phyloP scores from a whole-genome alignment of 2,113 vertebrate species.

The Pollimyrus isidori region DNA sequence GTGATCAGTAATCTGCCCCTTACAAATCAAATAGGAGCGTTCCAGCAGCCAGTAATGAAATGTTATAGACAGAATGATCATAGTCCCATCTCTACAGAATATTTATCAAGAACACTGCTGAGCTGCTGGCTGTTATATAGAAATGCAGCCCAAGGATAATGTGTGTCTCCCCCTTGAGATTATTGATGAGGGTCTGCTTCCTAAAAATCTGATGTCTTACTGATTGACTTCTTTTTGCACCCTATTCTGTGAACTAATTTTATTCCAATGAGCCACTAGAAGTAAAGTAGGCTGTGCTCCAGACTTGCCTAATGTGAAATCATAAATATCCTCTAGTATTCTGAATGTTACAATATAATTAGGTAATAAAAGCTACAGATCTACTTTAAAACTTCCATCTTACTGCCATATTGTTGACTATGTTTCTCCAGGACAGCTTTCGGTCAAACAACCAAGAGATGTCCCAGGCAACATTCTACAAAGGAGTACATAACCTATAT shows the following conservation, averaged over 20 bases:
- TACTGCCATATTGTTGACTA: background rate
- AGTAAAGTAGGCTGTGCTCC: background rate
- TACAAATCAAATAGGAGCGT: slow-evolving; percentile 7
- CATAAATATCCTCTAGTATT: background rate
- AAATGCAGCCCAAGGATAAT: slow-evolving; percentile 16
- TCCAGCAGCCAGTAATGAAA: slow-evolving; percentile 6
- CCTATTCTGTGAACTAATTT: background rate
- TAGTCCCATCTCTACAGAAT: background rate
- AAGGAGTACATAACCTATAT: background rate
- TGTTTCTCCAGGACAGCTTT: background rate
- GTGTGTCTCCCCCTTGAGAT: slow-evolving; percentile 2
- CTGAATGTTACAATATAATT: background rate
- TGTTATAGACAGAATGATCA: slow-evolving; percentile 17
- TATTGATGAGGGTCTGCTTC: slow-evolving; percentile 14
- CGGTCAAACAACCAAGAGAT: background rate
- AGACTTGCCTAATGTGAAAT: background rate
- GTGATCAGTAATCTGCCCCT: slow-evolving; percentile 19
- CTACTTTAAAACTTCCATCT: background rate
- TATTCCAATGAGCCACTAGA: background rate
- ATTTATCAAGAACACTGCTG: slow-evolving; percentile 16
- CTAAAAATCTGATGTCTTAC: background rate
- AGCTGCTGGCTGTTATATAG: background rate
- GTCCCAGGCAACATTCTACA: background rate
- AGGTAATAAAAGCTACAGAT: background rate
- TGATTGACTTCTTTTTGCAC: slow-evolving; percentile 15